Conservation (phyloP, 2,888 invertebrate species). For the Odontocolon sp. region DNA sequence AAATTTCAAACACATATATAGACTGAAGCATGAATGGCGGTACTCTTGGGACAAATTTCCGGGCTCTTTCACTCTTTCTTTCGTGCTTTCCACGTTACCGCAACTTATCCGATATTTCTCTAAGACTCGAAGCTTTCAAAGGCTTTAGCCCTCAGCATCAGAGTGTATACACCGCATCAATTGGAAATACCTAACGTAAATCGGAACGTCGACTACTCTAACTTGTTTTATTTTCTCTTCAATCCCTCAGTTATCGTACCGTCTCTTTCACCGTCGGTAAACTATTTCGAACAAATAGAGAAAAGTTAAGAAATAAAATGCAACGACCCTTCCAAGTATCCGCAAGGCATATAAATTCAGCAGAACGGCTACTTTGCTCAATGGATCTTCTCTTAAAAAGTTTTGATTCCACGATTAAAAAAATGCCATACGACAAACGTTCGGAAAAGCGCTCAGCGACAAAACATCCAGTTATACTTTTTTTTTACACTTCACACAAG, state of each 20-base stretch:
- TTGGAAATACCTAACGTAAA: slow-evolving; percentile 37
- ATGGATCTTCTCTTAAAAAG: too few species aligned
- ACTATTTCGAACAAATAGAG: slow-evolving; percentile 15
- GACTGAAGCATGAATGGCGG: slow-evolving; percentile 8
- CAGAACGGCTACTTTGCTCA: slow-evolving; percentile 1
- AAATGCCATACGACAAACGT: not conserved
- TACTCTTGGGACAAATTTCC: slow-evolving; percentile 25
- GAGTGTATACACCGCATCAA: slow-evolving; percentile 1
- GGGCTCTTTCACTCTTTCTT: slow-evolving; percentile 25
- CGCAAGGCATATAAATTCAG: not conserved
- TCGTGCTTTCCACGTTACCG: slow-evolving; percentile 31
- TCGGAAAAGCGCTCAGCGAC: not conserved
- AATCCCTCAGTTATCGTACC: not conserved
- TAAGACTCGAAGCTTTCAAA: slow-evolving; percentile 10
- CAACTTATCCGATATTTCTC: slow-evolving; percentile 42
- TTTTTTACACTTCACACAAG: not conserved
- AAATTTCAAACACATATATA: slow-evolving; percentile 28
- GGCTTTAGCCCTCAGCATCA: not conserved
- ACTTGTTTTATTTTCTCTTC: not conserved
- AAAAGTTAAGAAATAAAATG: not conserved
- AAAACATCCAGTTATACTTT: not conserved
- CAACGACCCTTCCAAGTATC: not conserved
- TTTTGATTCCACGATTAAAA: slow-evolving; percentile 25
- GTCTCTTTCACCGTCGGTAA: not conserved
- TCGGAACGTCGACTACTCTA: slow-evolving; percentile 31